A percentile compares a stretch with the other conserved stretches of the same genome.
These are phyloP conservation scores for Ophion ellenae DNA, from an alignment of 2,888 invertebrate genomes.

Conservation along the genomic window DNA sequence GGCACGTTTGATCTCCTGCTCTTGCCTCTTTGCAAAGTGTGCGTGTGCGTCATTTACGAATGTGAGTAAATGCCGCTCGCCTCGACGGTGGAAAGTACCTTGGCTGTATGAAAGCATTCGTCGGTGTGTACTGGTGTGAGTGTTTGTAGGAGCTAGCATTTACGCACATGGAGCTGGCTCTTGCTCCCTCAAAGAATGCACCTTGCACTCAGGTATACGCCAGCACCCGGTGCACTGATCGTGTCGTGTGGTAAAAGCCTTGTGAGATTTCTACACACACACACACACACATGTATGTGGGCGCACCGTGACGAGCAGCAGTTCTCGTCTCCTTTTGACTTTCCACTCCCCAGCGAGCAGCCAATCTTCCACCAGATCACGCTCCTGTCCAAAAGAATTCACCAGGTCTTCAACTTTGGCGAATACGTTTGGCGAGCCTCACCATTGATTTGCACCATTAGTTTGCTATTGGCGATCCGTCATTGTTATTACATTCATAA, in stretches of 20 bases:
- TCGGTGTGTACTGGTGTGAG: neutral
- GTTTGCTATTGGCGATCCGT: no score
- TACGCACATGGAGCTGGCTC: constrained; percentile 6
- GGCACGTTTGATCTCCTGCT: constrained; percentile 72
- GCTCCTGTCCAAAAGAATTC: constrained; percentile 32
- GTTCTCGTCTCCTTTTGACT: constrained; percentile 4
- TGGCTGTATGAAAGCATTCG: neutral
- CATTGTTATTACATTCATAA: no score
- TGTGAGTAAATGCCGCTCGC: constrained; percentile 47
- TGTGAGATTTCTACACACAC: neutral
- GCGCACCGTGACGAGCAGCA: constrained; percentile 21
- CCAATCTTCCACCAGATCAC: constrained; percentile 8
- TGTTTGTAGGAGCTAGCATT: neutral
- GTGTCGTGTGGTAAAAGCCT: constrained; percentile 20
- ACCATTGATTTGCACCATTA: neutral
- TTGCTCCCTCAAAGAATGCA: constrained; percentile 73
- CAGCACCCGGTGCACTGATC: constrained; percentile 51
- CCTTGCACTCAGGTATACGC: constrained; percentile 72
- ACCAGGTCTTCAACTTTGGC: constrained; percentile 12
- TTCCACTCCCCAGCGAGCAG: constrained; percentile 15
- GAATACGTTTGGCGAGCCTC: neutral
- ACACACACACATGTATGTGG: neutral
- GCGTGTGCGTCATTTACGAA: constrained; percentile 39
- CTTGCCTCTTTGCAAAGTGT: constrained; percentile 32
- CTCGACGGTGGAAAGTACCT: constrained; percentile 47